Evolutionary conservation across 1,140 invertebrate species (phyloP), one percentile per base, ranked within the genome.

Genomic region (Lordiphosa clarofinis): DNA sequence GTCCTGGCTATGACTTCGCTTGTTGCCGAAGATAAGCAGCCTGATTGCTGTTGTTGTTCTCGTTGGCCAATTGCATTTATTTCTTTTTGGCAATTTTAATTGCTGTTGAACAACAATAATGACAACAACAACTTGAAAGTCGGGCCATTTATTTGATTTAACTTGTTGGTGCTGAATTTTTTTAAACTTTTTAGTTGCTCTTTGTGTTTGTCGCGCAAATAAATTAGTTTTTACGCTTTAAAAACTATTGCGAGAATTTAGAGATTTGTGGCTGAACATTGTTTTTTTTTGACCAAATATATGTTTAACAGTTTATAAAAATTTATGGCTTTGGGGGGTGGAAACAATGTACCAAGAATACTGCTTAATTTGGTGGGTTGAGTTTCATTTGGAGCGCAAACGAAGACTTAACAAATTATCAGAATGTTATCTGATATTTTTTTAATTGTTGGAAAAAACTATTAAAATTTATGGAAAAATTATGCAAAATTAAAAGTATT

Each of bases 181-280:
- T 61, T 66, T 70, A 40, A 12, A 4, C 12, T n/a, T 35, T 36
- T 35, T 10, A 9, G 15, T 48, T 48, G 33, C 31, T 48, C 4
- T 48, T 82, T 70, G 75, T 56, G 7, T 48, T 82, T 70, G 75
- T 56, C 55, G 70, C 69, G 64, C 61, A 56, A 57, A 63, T 67
- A 81, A 81, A 81, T 81, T 82, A 73, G 47, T 64, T 82, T 64
- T 72, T 54, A 53, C 72, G 67, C 67, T 82, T 72, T 68, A 57
- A 82, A 82, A 82, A 82, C 76, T 84, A 84, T 82, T 82, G 74
- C 60, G 76, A 78, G 76, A 82, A 82, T 82, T 82, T 67, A 59
- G 67, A 76, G 76, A 82, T 82, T 82, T 82, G 76, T 81, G 62
- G 76, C 55, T 36, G 52, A 58, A 50, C 56, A 53, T 48, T 61